Percentiles rank a stretch among this genome's conserved stretches.
These are phyloP conservation scores for Scaptomyza reducta DNA, from an alignment of 2,888 invertebrate genomes.

Conservation along the genomic window DNA sequence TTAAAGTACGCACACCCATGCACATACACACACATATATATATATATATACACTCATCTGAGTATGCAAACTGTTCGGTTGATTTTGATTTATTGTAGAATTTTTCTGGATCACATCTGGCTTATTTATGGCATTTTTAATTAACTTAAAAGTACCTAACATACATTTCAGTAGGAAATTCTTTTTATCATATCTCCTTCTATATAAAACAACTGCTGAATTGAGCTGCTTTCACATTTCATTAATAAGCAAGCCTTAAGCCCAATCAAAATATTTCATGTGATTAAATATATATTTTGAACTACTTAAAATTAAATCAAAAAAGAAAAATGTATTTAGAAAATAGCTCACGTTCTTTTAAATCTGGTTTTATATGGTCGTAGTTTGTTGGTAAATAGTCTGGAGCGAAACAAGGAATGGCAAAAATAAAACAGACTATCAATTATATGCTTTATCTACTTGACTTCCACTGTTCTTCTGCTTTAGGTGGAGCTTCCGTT, in stretches of 20 bases:
- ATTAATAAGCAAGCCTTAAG: too few species aligned
- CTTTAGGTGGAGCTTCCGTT: constrained; percentile 35
- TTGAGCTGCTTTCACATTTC: neutral
- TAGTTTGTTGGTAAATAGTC: neutral
- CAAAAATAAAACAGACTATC: constrained; percentile 18
- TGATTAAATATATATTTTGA: too few species aligned
- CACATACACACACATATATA: constrained; percentile 1
- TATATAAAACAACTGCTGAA: too few species aligned
- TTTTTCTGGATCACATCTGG: constrained; percentile 43
- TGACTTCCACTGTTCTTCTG: constrained; percentile 15
- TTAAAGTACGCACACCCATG: constrained; percentile 49
- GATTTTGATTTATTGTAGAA: constrained; percentile 57
- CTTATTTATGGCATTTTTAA: constrained; percentile 68
- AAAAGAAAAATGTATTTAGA: too few species aligned
- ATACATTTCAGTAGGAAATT: constrained; percentile 27
- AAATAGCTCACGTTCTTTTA: too few species aligned
- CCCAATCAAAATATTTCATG: too few species aligned
- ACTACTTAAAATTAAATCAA: too few species aligned
- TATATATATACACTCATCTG: neutral
- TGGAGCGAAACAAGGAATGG: constrained; percentile 1
- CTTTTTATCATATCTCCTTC: constrained; percentile 12
- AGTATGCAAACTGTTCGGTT: constrained; percentile 35
- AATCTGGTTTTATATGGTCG: too few species aligned
- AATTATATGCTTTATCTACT: constrained; percentile 43
- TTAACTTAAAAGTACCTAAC: constrained; percentile 55